Conservation (phyloP, 1,140 invertebrate species). For the Dreissena polymorpha region DNA sequence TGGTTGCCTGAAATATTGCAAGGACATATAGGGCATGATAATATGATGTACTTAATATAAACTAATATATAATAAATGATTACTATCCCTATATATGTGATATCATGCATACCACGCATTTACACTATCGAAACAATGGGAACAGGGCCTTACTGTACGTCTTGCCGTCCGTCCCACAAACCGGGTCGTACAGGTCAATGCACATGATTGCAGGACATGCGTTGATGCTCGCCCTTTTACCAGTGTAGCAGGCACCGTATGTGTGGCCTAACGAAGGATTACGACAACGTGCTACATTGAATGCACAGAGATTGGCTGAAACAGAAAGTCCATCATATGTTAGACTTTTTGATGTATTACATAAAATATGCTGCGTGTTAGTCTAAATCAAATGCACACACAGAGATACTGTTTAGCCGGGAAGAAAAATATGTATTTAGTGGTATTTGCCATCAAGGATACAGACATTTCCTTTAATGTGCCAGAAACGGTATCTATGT, state of each 20-base stretch:
- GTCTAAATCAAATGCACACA: background rate
- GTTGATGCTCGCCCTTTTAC: no score
- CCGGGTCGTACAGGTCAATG: conserved; percentile 17
- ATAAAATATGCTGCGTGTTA: background rate
- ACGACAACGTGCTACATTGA: conserved; percentile 6
- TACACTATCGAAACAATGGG: no score
- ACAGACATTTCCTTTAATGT: background rate
- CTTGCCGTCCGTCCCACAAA: conserved; percentile 40
- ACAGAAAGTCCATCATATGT: background rate
- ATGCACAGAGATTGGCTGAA: conserved; percentile 18
- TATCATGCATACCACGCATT: no score
- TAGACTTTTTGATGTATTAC: background rate
- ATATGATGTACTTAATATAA: no score
- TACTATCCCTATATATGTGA: no score
- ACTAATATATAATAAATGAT: no score
- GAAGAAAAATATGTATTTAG: background rate
- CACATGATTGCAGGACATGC: conserved; percentile 21
- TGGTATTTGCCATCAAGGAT: background rate
- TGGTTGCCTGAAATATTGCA: conserved; percentile 18
- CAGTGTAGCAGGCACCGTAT: background rate
- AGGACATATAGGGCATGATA: no score
- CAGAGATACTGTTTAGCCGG: background rate
- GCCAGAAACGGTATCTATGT: no score
- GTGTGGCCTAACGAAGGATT: background rate
- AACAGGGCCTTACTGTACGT: conserved; percentile 34